Percentiles rank a stretch among this genome's conserved stretches.
Conservation (phyloP, 2,797 vertebrate genomes). For the Anomalospiza imberbis region DNA sequence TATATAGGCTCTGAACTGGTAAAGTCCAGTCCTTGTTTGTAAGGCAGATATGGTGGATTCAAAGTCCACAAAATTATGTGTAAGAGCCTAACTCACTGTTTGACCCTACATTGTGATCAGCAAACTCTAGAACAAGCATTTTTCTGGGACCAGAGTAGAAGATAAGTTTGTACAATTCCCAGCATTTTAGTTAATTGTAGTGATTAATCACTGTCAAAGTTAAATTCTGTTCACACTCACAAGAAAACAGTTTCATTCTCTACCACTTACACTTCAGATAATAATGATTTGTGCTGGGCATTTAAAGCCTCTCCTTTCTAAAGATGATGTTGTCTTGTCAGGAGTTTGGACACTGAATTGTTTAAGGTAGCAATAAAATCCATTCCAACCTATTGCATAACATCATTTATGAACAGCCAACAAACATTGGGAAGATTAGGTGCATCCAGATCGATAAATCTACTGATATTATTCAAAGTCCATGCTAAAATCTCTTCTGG, state of each 20-base stretch:
- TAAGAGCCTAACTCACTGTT: neutral
- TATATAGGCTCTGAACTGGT: neutral
- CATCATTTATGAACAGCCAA: neutral
- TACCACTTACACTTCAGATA: neutral
- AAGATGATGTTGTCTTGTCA: neutral
- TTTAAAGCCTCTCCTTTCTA: neutral
- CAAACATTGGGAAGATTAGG: neutral
- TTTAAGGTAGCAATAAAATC: neutral
- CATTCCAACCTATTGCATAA: neutral
- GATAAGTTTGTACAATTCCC: neutral
- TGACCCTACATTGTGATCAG: neutral
- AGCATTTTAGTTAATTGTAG: neutral
- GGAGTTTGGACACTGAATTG: neutral
- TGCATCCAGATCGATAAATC: neutral
- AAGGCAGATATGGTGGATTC: neutral
- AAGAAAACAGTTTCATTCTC: neutral
- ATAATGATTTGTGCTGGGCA: neutral
- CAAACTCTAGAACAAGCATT: neutral
- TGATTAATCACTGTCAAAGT: neutral
- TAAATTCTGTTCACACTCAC: neutral
- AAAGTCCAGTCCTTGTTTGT: neutral
- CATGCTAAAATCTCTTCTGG: neutral
- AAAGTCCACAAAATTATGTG: neutral
- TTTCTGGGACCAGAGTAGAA: neutral
- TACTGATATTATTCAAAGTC: neutral